Conservation (phyloP, 2,797 vertebrate genomes). For the Manis pentadactyla region DNA sequence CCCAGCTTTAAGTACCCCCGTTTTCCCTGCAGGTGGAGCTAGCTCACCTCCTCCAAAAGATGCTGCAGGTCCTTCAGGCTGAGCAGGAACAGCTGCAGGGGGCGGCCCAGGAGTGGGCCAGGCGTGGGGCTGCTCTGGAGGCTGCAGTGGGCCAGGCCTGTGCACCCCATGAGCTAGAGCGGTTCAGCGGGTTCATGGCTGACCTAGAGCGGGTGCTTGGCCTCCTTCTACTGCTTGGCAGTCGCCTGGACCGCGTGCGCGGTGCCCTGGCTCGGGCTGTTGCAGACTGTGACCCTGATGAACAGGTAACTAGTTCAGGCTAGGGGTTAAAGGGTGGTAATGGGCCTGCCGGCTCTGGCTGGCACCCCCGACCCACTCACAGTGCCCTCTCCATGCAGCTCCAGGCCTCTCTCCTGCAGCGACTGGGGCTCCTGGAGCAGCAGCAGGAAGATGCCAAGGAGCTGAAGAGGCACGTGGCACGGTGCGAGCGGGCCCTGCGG, state of each 20-base stretch:
- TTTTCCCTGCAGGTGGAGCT: slow-evolving; percentile 87
- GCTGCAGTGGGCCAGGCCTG: slow-evolving; percentile 68
- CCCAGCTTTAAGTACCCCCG: background rate
- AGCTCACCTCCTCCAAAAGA: slow-evolving; percentile 85
- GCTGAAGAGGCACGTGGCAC: slow-evolving; percentile 95
- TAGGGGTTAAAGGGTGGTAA: background rate
- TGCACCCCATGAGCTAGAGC: slow-evolving; percentile 87
- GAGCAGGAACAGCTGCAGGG: slow-evolving; percentile 84
- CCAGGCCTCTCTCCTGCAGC: slow-evolving; percentile 93
- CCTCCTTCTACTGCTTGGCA: slow-evolving; percentile 95
- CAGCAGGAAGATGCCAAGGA: slow-evolving; percentile 96
- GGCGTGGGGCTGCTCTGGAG: slow-evolving; percentile 85
- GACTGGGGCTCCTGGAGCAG: slow-evolving; percentile 92
- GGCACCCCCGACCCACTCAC: background rate
- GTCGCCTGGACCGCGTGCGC: slow-evolving; percentile 93
- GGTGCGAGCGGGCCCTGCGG: slow-evolving; percentile 93
- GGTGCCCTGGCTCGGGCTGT: slow-evolving; percentile 91
- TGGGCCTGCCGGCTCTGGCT: background rate
- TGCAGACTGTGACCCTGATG: slow-evolving; percentile 90
- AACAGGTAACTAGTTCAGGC: slow-evolving; percentile 90
- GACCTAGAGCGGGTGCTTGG: slow-evolving; percentile 97
- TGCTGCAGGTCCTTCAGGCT: slow-evolving; percentile 86
- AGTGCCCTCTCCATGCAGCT: background rate
- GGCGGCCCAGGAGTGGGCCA: slow-evolving; percentile 85
- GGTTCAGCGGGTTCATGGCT: slow-evolving; percentile 93